Base-by-base conservation (phyloP, 2,888 invertebrate species). In the Spodoptera exigua region DNA sequence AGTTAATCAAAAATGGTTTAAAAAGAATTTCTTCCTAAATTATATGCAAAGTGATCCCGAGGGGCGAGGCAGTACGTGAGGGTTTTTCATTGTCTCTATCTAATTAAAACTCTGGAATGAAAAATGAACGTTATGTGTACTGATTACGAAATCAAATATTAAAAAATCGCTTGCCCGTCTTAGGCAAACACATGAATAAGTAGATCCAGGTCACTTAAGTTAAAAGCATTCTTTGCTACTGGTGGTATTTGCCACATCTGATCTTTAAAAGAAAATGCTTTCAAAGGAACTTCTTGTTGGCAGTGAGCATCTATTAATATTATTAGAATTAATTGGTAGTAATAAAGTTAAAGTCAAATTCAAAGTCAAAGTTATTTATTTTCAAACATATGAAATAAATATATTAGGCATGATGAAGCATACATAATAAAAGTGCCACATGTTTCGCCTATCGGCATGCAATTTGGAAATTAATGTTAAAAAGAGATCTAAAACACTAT, bases 81-180 rank as follows among this genome's bases (percentile, higher is more conserved):
- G 59, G 69, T 48, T 73, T 73, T 76, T 64, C 65, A 76, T 60
- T 63, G 57, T 61, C 70, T 73, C 39, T 49, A 69, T 59, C 61
- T 74, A 76, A 74, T 74, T 76, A 76, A 74, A 70, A 76, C 47
- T 58, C 43, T 56, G 52, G 60, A 66, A 70, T 74, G 70, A 74
- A 66, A 74, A 76, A 73, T 76, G 66, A 43, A 63, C 49, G 44
- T 27, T 60, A 43, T 62, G 77, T 69, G 74, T 61, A 45, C 62
- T 61, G 77, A 62, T 63, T 76, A 70, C 70, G 39, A 56, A 73
- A 69, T 76, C 58, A 69, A 65, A 73, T 58, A 59, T 59, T 60
- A 56, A 70, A 27, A 76, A 61, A 44, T 36, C 39, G 41, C 40
- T 54, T 17, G 37, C 32, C 12, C 32, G 45, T 58, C 70, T 58